Percentiles rank a stretch among this genome's conserved stretches.
Conservation (phyloP, 2,113 vertebrate species). For the Thermophis baileyi region DNA sequence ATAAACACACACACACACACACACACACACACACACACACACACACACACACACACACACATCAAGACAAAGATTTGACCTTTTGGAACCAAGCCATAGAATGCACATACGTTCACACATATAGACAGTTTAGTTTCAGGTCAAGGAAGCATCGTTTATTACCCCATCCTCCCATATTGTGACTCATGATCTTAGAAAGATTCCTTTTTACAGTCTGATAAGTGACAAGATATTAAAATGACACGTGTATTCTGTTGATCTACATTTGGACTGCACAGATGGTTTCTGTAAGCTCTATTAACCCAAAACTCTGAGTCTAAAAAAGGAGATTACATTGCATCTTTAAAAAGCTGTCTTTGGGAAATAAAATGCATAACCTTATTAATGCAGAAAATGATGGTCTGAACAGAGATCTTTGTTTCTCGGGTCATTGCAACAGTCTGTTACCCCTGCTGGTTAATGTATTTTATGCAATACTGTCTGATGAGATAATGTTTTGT, state of each 20-base stretch:
- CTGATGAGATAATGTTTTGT: conserved; percentile 34
- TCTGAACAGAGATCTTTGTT: conserved; percentile 17
- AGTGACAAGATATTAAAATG: not conserved
- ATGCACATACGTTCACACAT: not conserved
- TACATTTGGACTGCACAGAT: not conserved
- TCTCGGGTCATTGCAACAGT: conserved; percentile 27
- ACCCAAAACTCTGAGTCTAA: not conserved
- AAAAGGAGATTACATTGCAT: not conserved
- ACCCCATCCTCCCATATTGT: not conserved
- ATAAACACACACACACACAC: not conserved
- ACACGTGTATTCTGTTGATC: not conserved
- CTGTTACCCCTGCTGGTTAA: conserved; percentile 31
- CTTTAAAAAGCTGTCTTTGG: not conserved
- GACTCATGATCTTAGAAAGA: not conserved
- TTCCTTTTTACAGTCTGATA: not conserved
- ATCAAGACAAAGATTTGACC: not conserved
- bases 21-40: not conserved
- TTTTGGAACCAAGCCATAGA: not conserved
- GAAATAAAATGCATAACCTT: conserved; percentile 26
- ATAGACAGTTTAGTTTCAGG: not conserved
- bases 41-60: not conserved
- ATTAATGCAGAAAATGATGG: conserved; percentile 18
- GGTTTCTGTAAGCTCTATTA: not conserved
- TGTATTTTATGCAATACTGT: conserved; percentile 20
- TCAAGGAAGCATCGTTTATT: not conserved